Evolutionary conservation across 1,140 invertebrate genomes (phyloP).

Genomic region (Dolichoris vasculosae): DNA sequence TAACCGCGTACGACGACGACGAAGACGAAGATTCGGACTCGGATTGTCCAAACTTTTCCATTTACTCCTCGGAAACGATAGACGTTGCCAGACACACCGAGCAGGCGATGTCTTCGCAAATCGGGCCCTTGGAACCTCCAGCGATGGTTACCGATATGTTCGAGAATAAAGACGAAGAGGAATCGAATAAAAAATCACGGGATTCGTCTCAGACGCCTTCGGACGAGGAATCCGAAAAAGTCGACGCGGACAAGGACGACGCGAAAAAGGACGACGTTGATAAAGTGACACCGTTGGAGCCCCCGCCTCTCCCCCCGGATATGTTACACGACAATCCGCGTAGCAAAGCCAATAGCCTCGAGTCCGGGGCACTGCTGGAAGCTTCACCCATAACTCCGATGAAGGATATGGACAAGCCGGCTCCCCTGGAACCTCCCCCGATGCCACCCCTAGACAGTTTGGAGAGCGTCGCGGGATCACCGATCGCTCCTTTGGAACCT

Average conservation of each 20-base stretch:
- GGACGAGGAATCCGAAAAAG: background rate
- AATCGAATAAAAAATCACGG: background rate
- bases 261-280: background rate
- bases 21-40: conserved; percentile 77
- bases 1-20: conserved; percentile 69
- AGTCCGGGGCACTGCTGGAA: background rate
- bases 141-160: background rate
- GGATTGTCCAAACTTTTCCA: conserved; percentile 88
- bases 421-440: conserved; percentile 5
- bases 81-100: conserved; percentile 80
- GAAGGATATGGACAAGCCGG: background rate
- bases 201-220: conserved; percentile 10
- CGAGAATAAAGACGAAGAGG: background rate
- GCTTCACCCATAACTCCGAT: background rate
- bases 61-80: conserved; percentile 86
- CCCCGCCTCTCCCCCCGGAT: conserved; percentile 56
- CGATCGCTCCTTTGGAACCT: conserved; percentile 12
- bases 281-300: conserved; percentile 14
- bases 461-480: background rate
- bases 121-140: conserved; percentile 65
- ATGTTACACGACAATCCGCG: conserved; percentile 61
- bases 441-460: conserved; percentile 15
- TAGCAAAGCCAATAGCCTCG: conserved; percentile 36
- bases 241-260: background rate
- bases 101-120: conserved; percentile 71